Conservation (phyloP, 2,113 vertebrate genomes). For the Paratilapia polleni region DNA sequence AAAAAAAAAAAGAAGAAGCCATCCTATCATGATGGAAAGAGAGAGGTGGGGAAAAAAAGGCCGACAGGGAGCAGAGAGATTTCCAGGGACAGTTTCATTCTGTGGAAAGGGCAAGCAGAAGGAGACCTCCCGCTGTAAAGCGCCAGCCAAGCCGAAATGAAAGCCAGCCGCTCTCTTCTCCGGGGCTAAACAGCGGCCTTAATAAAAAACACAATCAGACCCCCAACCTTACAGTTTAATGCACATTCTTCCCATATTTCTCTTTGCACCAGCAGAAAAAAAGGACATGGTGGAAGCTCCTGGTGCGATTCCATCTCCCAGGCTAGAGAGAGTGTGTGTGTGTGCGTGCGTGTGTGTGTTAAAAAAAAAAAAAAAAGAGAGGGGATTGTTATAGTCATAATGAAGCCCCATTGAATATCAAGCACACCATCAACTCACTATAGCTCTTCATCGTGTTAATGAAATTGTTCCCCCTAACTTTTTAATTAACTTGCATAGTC, state of each 20-base stretch:
- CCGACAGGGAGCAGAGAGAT: conserved; percentile 64
- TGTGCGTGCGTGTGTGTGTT: neutral
- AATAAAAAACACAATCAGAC: conserved; percentile 84
- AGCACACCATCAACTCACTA: conserved; percentile 64
- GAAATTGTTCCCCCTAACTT: conserved; percentile 75
- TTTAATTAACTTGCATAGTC: conserved; percentile 76
- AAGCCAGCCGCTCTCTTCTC: conserved; percentile 80
- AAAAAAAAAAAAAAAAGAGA: neutral
- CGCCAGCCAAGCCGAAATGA: conserved; percentile 78
- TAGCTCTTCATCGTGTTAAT: conserved; percentile 68
- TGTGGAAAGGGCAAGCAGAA: conserved; percentile 77
- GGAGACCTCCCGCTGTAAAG: conserved; percentile 79
- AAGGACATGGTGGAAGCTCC: conserved; percentile 63
- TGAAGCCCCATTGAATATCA: conserved; percentile 72
- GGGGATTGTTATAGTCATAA: conserved; percentile 58
- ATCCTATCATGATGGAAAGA: conserved; percentile 66
- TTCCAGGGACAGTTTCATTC: conserved; percentile 79
- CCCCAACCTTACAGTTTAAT: conserved; percentile 83
- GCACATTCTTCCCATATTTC: conserved; percentile 80
- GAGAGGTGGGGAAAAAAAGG: conserved; percentile 30
- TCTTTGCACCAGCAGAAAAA: conserved; percentile 48
- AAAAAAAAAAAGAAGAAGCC: conserved; percentile 46
- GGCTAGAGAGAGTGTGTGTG: conserved; percentile 24
- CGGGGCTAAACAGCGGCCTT: conserved; percentile 78
- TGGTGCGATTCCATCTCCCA: conserved; percentile 58